phyloP scores from a whole-genome alignment of 2,888 invertebrate genomes.

The Acronicta alni region DNA sequence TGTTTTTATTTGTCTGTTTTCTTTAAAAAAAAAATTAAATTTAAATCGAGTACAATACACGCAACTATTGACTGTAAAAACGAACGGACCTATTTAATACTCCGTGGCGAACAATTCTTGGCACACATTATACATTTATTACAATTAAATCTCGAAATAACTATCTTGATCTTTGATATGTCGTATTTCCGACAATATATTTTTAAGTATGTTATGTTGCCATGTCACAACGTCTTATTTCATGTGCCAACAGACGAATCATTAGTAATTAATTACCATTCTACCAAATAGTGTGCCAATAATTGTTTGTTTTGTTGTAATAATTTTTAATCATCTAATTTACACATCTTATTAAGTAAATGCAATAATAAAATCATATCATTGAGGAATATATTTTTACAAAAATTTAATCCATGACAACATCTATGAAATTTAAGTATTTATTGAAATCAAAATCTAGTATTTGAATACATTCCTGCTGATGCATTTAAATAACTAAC shows the following conservation, averaged over 20 bases:
- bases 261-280: conserved; percentile 13
- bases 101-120: conserved; percentile 37
- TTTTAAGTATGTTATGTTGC: conserved; percentile 13
- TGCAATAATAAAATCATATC: conserved; percentile 62
- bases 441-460: conserved; percentile 41
- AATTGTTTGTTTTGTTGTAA: conserved; percentile 16
- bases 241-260: conserved; percentile 32
- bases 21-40: conserved; percentile 36
- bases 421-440: conserved; percentile 34
- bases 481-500: conserved; percentile 55
- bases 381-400: conserved; percentile 54
- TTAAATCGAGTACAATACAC: conserved; percentile 61
- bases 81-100: conserved; percentile 10
- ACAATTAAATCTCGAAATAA: conserved; percentile 7
- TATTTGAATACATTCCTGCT: conserved; percentile 58
- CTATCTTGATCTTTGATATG: conserved; percentile 3
- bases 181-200: conserved; percentile 7
- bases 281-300: conserved; percentile 40
- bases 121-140: conserved; percentile 41
- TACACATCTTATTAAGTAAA: conserved; percentile 32
- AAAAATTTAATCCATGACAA: conserved; percentile 58
- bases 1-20: conserved; percentile 39
- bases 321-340: conserved; percentile 20
- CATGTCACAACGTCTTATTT: conserved; percentile 13
- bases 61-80: conserved; percentile 34